A percentile compares a stretch with the other conserved stretches of the same genome.
Conservation (phyloP, 2,888 invertebrate species). For the Chaitophorus viminalis region DNA sequence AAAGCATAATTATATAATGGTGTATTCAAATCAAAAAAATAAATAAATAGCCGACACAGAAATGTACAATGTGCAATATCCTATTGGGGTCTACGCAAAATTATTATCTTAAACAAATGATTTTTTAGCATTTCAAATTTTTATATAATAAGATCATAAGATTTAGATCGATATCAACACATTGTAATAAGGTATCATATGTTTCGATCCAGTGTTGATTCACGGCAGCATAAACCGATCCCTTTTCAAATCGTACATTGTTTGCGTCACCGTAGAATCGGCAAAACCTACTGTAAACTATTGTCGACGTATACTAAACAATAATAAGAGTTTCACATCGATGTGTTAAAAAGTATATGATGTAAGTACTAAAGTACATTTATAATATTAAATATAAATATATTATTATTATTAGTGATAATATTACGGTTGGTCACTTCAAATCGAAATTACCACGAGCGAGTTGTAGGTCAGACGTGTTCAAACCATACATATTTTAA, state of each 20-base stretch:
- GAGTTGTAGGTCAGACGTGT: neutral
- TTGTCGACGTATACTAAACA: too few species aligned
- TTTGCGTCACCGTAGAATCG: too few species aligned
- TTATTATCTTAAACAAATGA: neutral
- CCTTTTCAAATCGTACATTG: neutral
- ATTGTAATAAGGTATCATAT: too few species aligned
- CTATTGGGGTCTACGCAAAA: neutral
- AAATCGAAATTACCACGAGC: neutral
- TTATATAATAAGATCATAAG: neutral
- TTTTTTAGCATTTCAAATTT: conserved; percentile 17
- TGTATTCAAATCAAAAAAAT: neutral
- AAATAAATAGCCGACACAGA: neutral
- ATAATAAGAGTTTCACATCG: too few species aligned
- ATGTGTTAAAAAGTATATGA: too few species aligned
- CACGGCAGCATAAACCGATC: neutral
- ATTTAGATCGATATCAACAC: neutral
- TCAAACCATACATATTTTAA: neutral
- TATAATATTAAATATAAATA: too few species aligned
- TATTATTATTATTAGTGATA: too few species aligned
- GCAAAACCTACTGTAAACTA: too few species aligned
- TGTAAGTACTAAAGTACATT: too few species aligned
- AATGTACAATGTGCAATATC: conserved; percentile 2
- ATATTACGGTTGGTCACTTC: neutral
- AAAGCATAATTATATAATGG: neutral
- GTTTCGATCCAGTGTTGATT: neutral